A percentile compares a stretch with the other conserved stretches of the same genome.
Conservation (phyloP, 2,888 invertebrate genomes). For the Myopa tessellatipennis region DNA sequence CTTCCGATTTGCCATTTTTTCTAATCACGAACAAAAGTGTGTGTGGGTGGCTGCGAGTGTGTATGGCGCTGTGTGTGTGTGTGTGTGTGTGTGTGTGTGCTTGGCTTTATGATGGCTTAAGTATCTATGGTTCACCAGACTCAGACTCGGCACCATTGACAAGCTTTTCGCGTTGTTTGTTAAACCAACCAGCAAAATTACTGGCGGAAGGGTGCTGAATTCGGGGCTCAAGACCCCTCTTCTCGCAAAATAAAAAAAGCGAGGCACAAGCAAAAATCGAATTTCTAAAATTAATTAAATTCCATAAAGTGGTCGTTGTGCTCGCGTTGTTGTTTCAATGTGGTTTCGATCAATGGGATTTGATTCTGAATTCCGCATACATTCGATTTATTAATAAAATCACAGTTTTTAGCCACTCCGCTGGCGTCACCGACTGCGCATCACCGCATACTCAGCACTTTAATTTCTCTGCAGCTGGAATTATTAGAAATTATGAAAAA, state of each 20-base stretch:
- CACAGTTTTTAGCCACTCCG: background rate
- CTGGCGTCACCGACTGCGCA: background rate
- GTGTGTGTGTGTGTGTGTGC: background rate
- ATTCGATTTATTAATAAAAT: too few species aligned
- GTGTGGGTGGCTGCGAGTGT: background rate
- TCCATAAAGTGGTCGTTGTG: too few species aligned
- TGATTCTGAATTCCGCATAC: too few species aligned
- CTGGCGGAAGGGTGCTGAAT: too few species aligned
- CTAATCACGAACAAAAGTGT: background rate
- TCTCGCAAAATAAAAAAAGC: too few species aligned
- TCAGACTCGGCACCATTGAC: background rate
- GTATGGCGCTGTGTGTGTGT: background rate
- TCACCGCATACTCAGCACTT: background rate
- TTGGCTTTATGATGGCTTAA: conserved; percentile 1
- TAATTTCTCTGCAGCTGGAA: conserved; percentile 12
- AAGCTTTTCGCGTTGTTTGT: too few species aligned
- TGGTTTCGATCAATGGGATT: too few species aligned
- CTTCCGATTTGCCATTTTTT: conserved; percentile 20
- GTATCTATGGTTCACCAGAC: conserved; percentile 20
- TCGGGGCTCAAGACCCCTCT: too few species aligned
- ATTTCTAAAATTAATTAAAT: too few species aligned
- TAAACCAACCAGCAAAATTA: background rate
- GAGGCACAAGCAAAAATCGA: too few species aligned
- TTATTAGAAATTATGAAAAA: conserved; percentile 36
- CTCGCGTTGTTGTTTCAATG: too few species aligned